Evolutionary conservation across 2,113 vertebrate genomes (phyloP).

Genomic region (Vulpes ferrilata): DNA sequence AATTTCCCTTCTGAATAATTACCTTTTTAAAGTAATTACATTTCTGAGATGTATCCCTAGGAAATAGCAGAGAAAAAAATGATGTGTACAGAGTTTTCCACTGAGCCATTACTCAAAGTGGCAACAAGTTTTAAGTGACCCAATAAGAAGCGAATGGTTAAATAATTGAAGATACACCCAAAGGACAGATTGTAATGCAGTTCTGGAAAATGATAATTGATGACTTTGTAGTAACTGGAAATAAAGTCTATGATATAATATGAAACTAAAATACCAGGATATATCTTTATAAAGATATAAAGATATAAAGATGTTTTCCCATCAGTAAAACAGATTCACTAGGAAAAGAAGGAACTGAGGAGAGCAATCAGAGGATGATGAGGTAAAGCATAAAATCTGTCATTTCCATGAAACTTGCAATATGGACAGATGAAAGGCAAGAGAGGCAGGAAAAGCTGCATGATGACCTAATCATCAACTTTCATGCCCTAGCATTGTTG

Average conservation of each 20-base stretch:
- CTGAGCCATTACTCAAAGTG: conserved; percentile 56
- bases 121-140: conserved; percentile 19
- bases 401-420: conserved; percentile 39
- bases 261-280: conserved; percentile 10
- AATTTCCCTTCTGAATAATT: conserved; percentile 52
- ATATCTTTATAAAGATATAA: too few relatives aligned
- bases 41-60: background rate
- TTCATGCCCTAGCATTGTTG: background rate
- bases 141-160: conserved; percentile 1
- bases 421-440: conserved; percentile 34
- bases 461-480: background rate
- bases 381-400: background rate
- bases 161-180: background rate
- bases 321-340: conserved; percentile 1
- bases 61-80: conserved; percentile 55
- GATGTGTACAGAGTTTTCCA: background rate
- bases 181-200: background rate
- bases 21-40: conserved; percentile 14
- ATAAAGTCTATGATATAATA: background rate
- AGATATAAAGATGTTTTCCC: conserved; percentile 39
- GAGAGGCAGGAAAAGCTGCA: background rate
- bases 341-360: background rate
- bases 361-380: conserved; percentile 21
- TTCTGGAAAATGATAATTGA: conserved; percentile 46
- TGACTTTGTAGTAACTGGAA: conserved; percentile 25